Conservation (phyloP, 2,888 invertebrate species). For the Lycia hirtaria region DNA sequence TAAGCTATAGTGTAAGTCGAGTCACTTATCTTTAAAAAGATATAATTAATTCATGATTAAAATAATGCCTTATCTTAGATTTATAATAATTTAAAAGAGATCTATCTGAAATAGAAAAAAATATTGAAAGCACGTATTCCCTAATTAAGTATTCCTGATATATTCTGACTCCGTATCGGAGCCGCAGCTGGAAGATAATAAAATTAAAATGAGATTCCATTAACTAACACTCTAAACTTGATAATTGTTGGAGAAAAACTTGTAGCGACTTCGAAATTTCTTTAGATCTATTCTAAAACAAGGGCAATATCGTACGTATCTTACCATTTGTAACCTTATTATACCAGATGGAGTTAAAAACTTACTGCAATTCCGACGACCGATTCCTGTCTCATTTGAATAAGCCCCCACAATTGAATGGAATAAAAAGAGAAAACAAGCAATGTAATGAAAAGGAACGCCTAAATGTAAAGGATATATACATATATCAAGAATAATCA, state of each 20-base stretch:
- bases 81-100: slow-evolving; percentile 47
- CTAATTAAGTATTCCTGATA: slow-evolving; percentile 63
- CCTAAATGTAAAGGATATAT: slow-evolving; percentile 41
- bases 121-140: slow-evolving; percentile 49
- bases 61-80: background rate
- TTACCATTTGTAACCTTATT: slow-evolving; percentile 42
- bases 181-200: slow-evolving; percentile 58
- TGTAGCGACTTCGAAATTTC: slow-evolving; percentile 18
- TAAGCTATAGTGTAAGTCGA: background rate
- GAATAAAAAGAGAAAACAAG: slow-evolving; percentile 54
- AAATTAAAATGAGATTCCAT: slow-evolving; percentile 60
- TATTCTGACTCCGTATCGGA: slow-evolving; percentile 50
- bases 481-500: slow-evolving; percentile 40
- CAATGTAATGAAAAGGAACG: slow-evolving; percentile 35
- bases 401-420: slow-evolving; percentile 64
- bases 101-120: slow-evolving; percentile 58
- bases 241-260: slow-evolving; percentile 29
- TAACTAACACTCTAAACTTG: slow-evolving; percentile 46
- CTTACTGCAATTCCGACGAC: slow-evolving; percentile 62
- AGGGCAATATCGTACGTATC: slow-evolving; percentile 31
- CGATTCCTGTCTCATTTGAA: slow-evolving; percentile 68
- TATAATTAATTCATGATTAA: background rate
- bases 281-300: slow-evolving; percentile 7
- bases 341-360: slow-evolving; percentile 37
- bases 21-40: background rate